Conservation (phyloP, 2,888 invertebrate species). For the Geophilus truncorum region DNA sequence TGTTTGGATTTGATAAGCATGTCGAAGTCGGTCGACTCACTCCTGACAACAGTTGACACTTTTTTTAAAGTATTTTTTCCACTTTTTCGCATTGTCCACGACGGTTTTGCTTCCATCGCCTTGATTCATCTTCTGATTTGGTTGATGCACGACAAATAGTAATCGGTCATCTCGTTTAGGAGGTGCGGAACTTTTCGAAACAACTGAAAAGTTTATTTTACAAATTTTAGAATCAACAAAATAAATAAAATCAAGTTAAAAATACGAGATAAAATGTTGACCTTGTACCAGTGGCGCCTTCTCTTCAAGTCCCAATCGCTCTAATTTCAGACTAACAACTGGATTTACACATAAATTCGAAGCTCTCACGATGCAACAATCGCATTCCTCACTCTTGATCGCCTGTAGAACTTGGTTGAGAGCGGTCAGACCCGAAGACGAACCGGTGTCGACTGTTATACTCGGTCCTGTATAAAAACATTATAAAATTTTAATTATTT, state of each 20-base stretch:
- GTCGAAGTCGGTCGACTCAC: neutral
- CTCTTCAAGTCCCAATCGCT: slow-evolving; percentile 79
- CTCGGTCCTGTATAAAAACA: slow-evolving; percentile 65
- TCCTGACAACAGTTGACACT: neutral
- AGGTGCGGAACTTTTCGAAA: neutral
- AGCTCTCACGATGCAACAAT: slow-evolving; percentile 93
- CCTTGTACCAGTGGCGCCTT: neutral
- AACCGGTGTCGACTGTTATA: slow-evolving; percentile 93
- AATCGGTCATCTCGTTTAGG: neutral
- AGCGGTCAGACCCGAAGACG: slow-evolving; percentile 90
- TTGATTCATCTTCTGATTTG: neutral
- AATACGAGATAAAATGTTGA: neutral
- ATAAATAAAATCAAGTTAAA: too few relatives aligned
- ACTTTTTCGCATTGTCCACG: too few relatives aligned
- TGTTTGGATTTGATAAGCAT: neutral
- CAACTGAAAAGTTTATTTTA: too few relatives aligned
- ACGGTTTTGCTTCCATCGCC: neutral
- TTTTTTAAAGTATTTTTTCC: neutral
- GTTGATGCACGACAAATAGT: neutral
- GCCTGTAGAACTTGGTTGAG: slow-evolving; percentile 77
- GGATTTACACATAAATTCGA: slow-evolving; percentile 85
- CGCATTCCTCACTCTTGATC: slow-evolving; percentile 81
- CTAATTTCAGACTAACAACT: slow-evolving; percentile 84
- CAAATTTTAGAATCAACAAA: too few relatives aligned
- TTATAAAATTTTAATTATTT: neutral